Base-by-base conservation (phyloP, 1,140 invertebrate genomes). In the Uloborus diversus region DNA sequence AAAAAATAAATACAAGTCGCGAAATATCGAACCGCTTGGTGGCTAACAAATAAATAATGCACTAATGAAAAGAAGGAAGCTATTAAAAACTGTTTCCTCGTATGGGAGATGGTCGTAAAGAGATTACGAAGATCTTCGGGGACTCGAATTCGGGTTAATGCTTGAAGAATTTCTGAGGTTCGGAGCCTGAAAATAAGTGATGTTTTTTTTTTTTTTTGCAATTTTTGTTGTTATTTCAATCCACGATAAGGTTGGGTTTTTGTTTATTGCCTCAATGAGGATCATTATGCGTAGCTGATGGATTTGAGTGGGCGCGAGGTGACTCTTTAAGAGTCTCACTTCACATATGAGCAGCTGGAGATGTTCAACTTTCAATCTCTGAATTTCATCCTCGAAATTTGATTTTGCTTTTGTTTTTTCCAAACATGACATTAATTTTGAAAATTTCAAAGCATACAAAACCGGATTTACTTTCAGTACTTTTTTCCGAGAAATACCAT, bases 21-120 rank as follows among this genome's bases (percentile, higher is more conserved):
- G n/a, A n/a, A n/a, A n/a, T n/a, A n/a, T 42, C 17, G 37, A 9
- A 42, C 25, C 27, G 20, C 20, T 0, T 14, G 20, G 25, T 27
- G 27, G 27, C 65, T 11, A 33, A 23, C 65, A 49, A 73, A 73
- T 73, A 73, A 73, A 73, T 61, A 73, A 47, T 32, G 17, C 70
- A 37, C 28, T 73, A 73, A 73, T 73, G 57, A 73, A 73, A 73
- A 61, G 70, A 27, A 47, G 70, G 57, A 73, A 73, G 35, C 69
- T 42, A 73, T 73, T 73, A 61, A 73, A 73, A 73, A 73, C 25
- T 4, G 47, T 53, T 69, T 69, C 32, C 32, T 56, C 37, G 37
- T 73, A 30, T n/a, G 20, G 47, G n/a, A n/a, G n/a, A 20, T 28
- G 14, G 33, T 47, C 69, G 47, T 73, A 73, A 73, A 73, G 53